Base-by-base conservation (phyloP, 2,113 vertebrate species). In the Copsychus sechellarum region DNA sequence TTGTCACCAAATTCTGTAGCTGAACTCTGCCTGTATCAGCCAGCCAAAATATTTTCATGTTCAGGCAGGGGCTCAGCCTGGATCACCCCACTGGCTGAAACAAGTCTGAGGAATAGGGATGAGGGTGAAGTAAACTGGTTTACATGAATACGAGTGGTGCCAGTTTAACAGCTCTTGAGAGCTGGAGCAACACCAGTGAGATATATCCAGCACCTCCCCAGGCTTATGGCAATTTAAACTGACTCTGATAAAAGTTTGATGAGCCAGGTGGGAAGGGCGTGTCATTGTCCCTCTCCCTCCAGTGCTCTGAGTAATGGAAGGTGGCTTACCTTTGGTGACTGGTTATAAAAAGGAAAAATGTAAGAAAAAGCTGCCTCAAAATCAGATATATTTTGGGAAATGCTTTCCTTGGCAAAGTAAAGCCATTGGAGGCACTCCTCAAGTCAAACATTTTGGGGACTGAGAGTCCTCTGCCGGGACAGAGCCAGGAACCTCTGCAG, bases 161-260 rank as follows among this genome's bases (percentile, higher is more conserved):
- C 38, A 53, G 13, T 61, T 56, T 42, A 54, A 65, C 71, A 56
- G 0, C 40, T 61, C 61, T 25, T 40, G 51, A 56, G 34, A 82
- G 10, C 4, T 74, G 45, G 20, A 86, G 54, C 11, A 61, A 8
- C 11, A 31, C 29, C 0, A 0, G 9, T 13, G 61, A 89, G 57
- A 83, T 70, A 76, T 15, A 76, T 0, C 31, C 47, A 43, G 29
- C 6, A 5, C 20, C n/a, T 72, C 7, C 2, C 19, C 38, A 26
- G 67, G 67, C 31, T 80, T 25, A 24, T 21, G 57, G 42, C 1
- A 15, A 70, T 79, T 86, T 51, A 61, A 74, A 66, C 5, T 11
- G 36, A 26, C 6, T 56, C 82, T 42, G 33, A 58, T 28, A 40
- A 14, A 34, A 50, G 25, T 60, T 45, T 45, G 16, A 60, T 53